These are phyloP conservation scores for Sinopyrophorus schimmeli DNA, from an alignment of 2,888 invertebrate genomes.

Conservation along the genomic window DNA sequence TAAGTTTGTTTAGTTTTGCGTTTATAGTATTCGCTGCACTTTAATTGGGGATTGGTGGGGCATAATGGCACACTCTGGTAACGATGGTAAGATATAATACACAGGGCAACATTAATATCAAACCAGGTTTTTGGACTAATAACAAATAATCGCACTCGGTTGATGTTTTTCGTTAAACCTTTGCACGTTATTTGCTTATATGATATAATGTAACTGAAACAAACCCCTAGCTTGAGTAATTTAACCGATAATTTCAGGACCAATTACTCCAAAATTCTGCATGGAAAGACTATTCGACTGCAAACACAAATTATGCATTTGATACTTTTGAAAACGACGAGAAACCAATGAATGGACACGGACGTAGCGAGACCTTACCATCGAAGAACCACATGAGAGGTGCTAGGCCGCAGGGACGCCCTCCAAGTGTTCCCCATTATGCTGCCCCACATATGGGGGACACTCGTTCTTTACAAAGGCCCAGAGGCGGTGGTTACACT, in stretches of 20 bases:
- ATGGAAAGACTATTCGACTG: conserved; percentile 85
- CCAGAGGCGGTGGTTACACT: conserved; percentile 45
- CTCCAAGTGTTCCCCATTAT: conserved; percentile 43
- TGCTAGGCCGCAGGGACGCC: conserved; percentile 49
- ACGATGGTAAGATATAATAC: too few species aligned
- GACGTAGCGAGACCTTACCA: conserved; percentile 45
- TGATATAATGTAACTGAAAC: too few species aligned
- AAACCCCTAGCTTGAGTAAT: too few species aligned
- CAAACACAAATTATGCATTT: conserved; percentile 88
- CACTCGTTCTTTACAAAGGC: conserved; percentile 68
- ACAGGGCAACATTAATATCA: too few species aligned
- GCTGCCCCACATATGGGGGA: conserved; percentile 55
- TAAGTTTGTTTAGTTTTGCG: conserved; percentile 41
- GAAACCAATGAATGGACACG: conserved; percentile 55
- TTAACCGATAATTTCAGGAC: conserved; percentile 74
- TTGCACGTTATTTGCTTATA: too few species aligned
- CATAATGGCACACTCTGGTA: too few species aligned
- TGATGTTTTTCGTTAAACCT: too few species aligned
- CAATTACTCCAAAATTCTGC: conserved; percentile 81
- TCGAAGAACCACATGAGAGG: conserved; percentile 36
- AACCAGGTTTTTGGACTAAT: too few species aligned
- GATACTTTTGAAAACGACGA: conserved; percentile 86
- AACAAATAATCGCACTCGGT: too few species aligned
- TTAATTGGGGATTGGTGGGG: too few species aligned
- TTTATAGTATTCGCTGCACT: too few species aligned